Evolutionary conservation across 2,888 invertebrate species (phyloP).

Genomic region (Branchellion lobata): DNA sequence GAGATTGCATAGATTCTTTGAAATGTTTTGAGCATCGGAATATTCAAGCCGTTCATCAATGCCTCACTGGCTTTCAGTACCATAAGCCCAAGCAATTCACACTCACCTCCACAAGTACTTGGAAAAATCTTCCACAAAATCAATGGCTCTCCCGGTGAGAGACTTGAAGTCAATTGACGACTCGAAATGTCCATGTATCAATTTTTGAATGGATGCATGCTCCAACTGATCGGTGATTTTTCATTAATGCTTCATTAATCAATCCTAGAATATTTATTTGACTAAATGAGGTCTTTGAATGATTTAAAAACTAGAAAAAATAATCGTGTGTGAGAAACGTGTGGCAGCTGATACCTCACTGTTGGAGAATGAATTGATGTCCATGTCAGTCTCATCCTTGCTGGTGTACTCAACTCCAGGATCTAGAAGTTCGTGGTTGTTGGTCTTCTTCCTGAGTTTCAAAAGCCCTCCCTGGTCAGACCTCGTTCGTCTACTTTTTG

Average conservation of each 20-base stretch:
- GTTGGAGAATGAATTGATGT: constrained; percentile 5
- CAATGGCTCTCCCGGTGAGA: constrained; percentile 48
- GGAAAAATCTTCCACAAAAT: constrained; percentile 46
- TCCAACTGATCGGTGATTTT: background rate
- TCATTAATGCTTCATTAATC: too few relatives aligned
- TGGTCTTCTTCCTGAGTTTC: background rate
- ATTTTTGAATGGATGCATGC: constrained; percentile 5
- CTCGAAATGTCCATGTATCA: background rate
- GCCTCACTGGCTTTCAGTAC: too few relatives aligned
- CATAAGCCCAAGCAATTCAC: too few relatives aligned
- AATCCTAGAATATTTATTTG: too few relatives aligned
- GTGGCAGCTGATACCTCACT: background rate
- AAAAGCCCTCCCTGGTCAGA: constrained; percentile 2
- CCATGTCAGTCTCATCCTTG: background rate
- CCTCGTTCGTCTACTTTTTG: background rate
- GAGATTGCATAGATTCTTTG: too few relatives aligned
- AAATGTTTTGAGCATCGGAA: too few relatives aligned
- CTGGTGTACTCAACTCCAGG: background rate
- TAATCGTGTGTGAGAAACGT: too few relatives aligned
- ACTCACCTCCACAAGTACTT: constrained; percentile 38
- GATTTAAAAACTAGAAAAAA: too few relatives aligned
- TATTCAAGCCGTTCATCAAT: too few relatives aligned
- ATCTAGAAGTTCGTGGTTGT: constrained; percentile 2
- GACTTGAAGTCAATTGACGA: constrained; percentile 41
- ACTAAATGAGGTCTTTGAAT: background rate